Conservation (phyloP, 2,888 invertebrate species). For the Volucella inflata region DNA sequence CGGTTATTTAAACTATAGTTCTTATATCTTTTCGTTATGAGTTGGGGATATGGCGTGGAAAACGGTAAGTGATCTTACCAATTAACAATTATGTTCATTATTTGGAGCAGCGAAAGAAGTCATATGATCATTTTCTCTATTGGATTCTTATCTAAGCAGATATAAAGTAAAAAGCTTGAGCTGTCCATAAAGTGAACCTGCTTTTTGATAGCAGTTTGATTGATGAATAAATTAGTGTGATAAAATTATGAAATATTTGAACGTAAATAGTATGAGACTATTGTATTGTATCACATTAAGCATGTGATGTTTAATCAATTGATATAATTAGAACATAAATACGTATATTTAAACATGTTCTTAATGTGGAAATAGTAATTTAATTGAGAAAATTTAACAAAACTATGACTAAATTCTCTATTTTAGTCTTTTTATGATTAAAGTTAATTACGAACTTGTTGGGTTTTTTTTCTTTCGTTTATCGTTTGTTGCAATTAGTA, state of each 20-base stretch:
- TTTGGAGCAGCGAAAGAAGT: slow-evolving; percentile 16
- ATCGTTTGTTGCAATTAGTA: no score
- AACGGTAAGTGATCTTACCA: slow-evolving; percentile 62
- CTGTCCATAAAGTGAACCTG: slow-evolving; percentile 41
- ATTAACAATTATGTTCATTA: slow-evolving; percentile 34
- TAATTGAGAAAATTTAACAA: no score
- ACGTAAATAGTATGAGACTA: slow-evolving; percentile 15
- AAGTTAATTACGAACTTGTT: no score
- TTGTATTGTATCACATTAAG: neutral
- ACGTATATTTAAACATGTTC: no score
- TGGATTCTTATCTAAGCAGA: slow-evolving; percentile 44
- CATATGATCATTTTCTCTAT: slow-evolving; percentile 61
- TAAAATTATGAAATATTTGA: slow-evolving; percentile 40
- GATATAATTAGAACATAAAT: no score
- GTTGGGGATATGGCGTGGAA: slow-evolving; percentile 67
- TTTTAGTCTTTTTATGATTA: no score
- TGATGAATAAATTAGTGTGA: slow-evolving; percentile 59
- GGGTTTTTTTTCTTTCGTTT: no score
- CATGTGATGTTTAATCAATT: no score
- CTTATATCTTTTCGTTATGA: slow-evolving; percentile 37
- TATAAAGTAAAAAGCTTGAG: slow-evolving; percentile 37
- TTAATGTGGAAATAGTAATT: no score
- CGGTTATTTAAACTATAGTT: slow-evolving; percentile 17
- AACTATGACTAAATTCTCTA: no score
- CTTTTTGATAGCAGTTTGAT: slow-evolving; percentile 29